These are phyloP conservation scores for Penaeus japonicus DNA, from an alignment of 1,140 invertebrate species.

Conservation along the genomic window DNA sequence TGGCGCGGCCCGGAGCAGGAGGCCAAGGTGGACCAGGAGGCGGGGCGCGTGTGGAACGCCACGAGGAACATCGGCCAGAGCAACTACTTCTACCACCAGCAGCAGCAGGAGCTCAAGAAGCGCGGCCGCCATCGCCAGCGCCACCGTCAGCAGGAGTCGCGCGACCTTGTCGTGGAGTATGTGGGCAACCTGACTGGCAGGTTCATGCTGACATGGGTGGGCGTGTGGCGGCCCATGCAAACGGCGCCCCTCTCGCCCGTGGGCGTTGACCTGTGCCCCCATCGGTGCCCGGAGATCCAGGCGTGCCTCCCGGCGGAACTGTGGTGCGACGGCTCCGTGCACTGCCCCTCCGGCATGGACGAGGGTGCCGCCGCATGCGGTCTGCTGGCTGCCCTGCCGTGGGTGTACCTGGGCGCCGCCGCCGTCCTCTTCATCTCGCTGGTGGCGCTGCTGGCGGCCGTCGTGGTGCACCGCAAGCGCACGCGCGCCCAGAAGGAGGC, in stretches of 20 bases:
- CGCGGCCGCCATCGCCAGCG: slow-evolving; percentile 34
- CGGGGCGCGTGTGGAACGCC: slow-evolving; percentile 22
- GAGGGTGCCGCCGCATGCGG: slow-evolving; percentile 57
- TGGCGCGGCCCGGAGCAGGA: slow-evolving; percentile 31
- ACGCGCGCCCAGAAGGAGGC: slow-evolving; percentile 46
- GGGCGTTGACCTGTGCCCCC: slow-evolving; percentile 56
- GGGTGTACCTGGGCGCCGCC: slow-evolving; percentile 54
- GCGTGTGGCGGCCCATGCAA: slow-evolving; percentile 58
- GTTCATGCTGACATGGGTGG: slow-evolving; percentile 54
- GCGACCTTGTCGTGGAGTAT: slow-evolving; percentile 57
- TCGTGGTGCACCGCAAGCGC: slow-evolving; percentile 49
- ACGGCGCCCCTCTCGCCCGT: slow-evolving; percentile 56
- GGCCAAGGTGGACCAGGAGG: slow-evolving; percentile 3
- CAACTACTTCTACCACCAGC: slow-evolving; percentile 43
- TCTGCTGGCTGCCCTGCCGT: slow-evolving; percentile 55
- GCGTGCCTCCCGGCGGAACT: slow-evolving; percentile 71
- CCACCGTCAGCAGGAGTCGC: slow-evolving; percentile 36
- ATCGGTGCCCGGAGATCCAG: slow-evolving; percentile 63
- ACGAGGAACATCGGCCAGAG: slow-evolving; percentile 31
- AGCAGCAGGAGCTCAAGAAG: slow-evolving; percentile 36
- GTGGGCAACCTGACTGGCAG: slow-evolving; percentile 44
- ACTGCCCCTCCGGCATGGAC: slow-evolving; percentile 61
- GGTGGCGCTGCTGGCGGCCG: slow-evolving; percentile 52
- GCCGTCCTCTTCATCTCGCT: slow-evolving; percentile 48
- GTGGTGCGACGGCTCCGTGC: slow-evolving; percentile 65